Base-by-base conservation (phyloP, 2,888 invertebrate species). In the Melikaiella ostensackeni region DNA sequence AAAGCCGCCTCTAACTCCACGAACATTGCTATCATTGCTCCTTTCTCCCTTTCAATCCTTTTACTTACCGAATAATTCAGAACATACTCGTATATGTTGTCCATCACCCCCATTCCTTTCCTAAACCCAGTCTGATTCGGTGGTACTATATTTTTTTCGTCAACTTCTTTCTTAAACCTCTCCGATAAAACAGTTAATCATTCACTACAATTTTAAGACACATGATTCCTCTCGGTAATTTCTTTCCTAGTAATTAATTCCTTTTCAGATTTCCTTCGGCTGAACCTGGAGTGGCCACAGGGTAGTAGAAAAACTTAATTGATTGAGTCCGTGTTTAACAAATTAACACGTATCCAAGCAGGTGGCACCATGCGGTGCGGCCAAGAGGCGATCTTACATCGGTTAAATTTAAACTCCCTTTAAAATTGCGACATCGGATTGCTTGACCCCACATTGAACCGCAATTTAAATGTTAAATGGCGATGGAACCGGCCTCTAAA, bases 291-390 rank as follows among this genome's bases (percentile, higher is more conserved):
- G 27, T 59, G 6, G 59, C 27, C 24, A 9, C 21, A 55, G 27
- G 24, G 11, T 24, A 16, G 59, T 27, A 21, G 27, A 66, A 42
- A 27, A 19, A 27, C 27, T 46, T 70, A 70, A 70, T 70, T 70
- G 70, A 70, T 70, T 70, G 70, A 70, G 70, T 70, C 30, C 50
- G 30, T 70, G 70, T 70, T 70, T 70, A 70, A 70, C 70, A 70
- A 70, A 70, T 70, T 70, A 70, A 70, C 70, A 70, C 70, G 50
- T 70, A 50, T 19, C 5, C 3, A 33, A 55, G 33, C 50, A 55
- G 70, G 50, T 70, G 70, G 70, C 70, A 70, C 50, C 70, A 70
- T 70, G 70, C 50, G 50, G 70, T 33, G 70, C 50, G 33, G 50
- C 46, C 30, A 30, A 70, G 70, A 70, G 27, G 27, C 24, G 27